Evolutionary conservation across 1,140 invertebrate genomes (phyloP), one percentile per base, ranked within the genome.

Genomic region (Diprion similis): DNA sequence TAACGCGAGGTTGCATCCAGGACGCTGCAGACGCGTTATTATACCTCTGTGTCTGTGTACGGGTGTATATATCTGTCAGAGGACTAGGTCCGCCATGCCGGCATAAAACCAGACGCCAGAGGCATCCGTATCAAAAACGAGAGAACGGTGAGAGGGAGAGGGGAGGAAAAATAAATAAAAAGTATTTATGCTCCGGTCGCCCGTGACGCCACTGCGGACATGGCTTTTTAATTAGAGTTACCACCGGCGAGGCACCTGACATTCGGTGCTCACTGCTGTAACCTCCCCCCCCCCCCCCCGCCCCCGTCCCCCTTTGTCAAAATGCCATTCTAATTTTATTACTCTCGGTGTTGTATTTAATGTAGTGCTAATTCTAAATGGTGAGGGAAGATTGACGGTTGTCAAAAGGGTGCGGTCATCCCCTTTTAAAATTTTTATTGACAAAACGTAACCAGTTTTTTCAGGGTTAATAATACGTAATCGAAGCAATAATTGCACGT

Each of bases 191-290:
- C 66, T 18, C 66, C 66, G 80, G 81, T 82, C 79, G 80, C 81
- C 79, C 77, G 80, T 84, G 85, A 86, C 82, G 84, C 75, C 76
- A 17, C 51, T 59, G 79, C 79, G 80, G 81, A 87, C 86, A 87
- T 83, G 85, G 85, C 85, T 87, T 87, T 87, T 87, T 87, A 87
- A 87, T 87, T 87, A 87, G 85, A 87, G 83, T 81, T 79, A 80
- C 81, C 73, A 80, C 77, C 80, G 76, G 75, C 75, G 81, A 79
- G 82, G 80, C 84, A 87, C 86, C 85, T 86, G 85, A 87, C 85
- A 86, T 85, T 59, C 51, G 9, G n/a, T 59, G 51, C 51, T 17
- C 51, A 59, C 51, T 59, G 51, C n/a, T 37, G 24, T 37, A 37
- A 37, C 24, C 24, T 6, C 6, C 24, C 24, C 6, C 24, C 81